Evolutionary conservation across 2,797 vertebrate genomes (phyloP).

Genomic region (Halcyon smyrnensis): DNA sequence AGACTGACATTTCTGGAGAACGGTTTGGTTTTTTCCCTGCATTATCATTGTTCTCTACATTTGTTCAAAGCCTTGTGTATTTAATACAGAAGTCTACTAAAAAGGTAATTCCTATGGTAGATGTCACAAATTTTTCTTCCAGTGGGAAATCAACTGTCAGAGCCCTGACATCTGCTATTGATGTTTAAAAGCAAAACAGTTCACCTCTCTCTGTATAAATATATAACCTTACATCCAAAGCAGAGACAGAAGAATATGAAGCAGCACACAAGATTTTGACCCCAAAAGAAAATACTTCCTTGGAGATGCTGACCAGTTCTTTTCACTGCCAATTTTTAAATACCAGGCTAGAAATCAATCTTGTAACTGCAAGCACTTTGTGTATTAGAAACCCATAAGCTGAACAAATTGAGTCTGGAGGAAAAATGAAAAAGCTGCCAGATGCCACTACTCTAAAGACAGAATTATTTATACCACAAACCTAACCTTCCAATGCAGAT

Average conservation of each 20-base stretch:
- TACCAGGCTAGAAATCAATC: background rate
- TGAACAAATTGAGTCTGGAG: background rate
- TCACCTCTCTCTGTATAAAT: background rate
- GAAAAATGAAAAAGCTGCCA: constrained; percentile 3
- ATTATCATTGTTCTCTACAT: background rate
- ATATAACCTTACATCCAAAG: background rate
- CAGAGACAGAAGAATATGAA: background rate
- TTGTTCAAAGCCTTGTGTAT: background rate
- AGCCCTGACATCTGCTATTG: background rate
- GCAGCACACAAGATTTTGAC: background rate
- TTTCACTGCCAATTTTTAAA: constrained; percentile 5
- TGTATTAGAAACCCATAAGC: background rate
- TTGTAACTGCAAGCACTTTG: background rate
- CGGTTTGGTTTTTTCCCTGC: background rate
- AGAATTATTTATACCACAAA: background rate
- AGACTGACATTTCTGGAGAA: background rate
- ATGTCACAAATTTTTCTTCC: constrained; percentile 18
- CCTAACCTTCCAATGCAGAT: background rate
- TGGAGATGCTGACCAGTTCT: background rate
- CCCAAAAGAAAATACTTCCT: background rate
- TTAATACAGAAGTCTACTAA: background rate
- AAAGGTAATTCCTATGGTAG: background rate
- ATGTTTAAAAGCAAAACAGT: background rate
- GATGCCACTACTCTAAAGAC: background rate
- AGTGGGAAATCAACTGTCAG: constrained; percentile 35